Evolutionary conservation across 2,113 vertebrate genomes (phyloP), one percentile per base, ranked within the genome.

Genomic region (Mirounga angustirostris): DNA sequence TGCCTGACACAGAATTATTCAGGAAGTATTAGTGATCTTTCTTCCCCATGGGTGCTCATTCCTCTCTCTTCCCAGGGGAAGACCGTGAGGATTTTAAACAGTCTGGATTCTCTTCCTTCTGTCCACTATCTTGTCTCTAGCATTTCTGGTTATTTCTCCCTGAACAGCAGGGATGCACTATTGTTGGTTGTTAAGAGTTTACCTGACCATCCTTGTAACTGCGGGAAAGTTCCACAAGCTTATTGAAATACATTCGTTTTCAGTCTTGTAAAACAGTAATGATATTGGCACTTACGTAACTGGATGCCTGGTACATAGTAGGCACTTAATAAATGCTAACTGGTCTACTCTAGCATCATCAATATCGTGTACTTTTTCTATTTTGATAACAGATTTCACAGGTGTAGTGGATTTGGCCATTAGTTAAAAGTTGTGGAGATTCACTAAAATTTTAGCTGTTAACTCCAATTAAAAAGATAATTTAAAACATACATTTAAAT

Each of bases 51-150:
- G 9, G 12, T 10, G 43, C 4, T 83, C 21, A 56, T 74, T 93
- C 63, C 56, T 94, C 61, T 58, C n/a, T 92, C n/a, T 79, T 14
- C 67, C 40, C 56, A 50, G 40, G 40, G n/a, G 2, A 90, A 86
- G 61, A 79, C 18, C 28, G 19, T 30, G 33, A 79, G 4, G 26
- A 4, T 56, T 89, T 84, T 82, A 58, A 89, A 83, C 21, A 65
- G 73, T 69, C n/a, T 88, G 56, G 26, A 61, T 94, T 97, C 52
- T 92, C 61, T 82, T 90, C 56, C 78, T 95, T 76, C 89, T 83
- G 43, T 67, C 67, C 82, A 50, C 21, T 11, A 8, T 73, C 74
- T 46, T 46, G 30, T 83, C 30, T 82, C 59, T 58, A 74, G 61
- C 40, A 84, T 58, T 36, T 71, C 40, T 56, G 50, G 65, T 74